phyloP scores from a whole-genome alignment of 2,113 vertebrate genomes.

The Chaetodon auriga region DNA sequence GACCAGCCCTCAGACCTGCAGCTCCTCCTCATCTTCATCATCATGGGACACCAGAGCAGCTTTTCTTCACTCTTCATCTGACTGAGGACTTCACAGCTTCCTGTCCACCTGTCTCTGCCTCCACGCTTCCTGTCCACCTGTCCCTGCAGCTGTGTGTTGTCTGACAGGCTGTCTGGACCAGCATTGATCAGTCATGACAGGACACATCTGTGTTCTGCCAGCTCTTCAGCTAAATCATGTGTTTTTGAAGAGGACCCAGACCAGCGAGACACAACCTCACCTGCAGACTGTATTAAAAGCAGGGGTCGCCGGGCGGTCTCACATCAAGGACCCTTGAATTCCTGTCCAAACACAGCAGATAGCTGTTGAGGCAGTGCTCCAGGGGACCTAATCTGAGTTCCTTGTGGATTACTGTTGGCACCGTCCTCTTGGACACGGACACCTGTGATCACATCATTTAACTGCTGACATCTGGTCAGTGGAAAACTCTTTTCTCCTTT shows the following conservation, averaged over 20 bases:
- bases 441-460: neutral
- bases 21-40: neutral
- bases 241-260: slow-evolving; percentile 6
- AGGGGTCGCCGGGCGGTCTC: neutral
- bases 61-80: neutral
- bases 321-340: neutral
- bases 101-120: neutral
- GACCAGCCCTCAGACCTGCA: neutral
- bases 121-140: no score
- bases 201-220: slow-evolving; percentile 34
- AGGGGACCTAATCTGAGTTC: neutral
- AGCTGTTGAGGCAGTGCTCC: neutral
- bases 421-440: slow-evolving; percentile 18
- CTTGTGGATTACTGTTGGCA: neutral
- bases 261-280: neutral
- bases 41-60: neutral
- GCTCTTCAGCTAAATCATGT: slow-evolving; percentile 21
- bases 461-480: neutral
- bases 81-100: neutral
- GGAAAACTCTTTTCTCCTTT: neutral
- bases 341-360: neutral
- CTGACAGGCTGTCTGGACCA: slow-evolving; percentile 2
- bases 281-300: slow-evolving; percentile 29
- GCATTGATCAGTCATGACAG: slow-evolving; percentile 47
- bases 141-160: neutral